These are phyloP conservation scores for Drepana falcataria DNA, from an alignment of 2,888 invertebrate species.

Conservation along the genomic window DNA sequence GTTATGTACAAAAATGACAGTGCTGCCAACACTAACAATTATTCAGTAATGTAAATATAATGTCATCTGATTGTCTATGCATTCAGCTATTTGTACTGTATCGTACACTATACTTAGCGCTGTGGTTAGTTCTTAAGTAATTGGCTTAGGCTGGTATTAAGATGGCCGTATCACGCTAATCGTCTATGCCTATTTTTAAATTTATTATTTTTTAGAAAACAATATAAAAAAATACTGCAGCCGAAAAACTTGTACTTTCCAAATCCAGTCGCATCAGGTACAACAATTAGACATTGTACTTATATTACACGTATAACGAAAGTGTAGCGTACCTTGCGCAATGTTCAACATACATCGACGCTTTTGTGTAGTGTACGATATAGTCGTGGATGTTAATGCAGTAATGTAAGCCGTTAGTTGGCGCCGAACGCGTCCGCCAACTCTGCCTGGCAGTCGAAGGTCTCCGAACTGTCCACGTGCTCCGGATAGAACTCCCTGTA, in stretches of 20 bases:
- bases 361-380: constrained; percentile 13
- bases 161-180: too few relatives aligned
- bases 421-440: constrained; percentile 52
- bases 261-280: background rate
- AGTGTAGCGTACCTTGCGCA: background rate
- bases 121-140: background rate
- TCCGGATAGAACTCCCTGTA: constrained; percentile 89
- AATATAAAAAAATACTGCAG: background rate
- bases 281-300: background rate
- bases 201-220: background rate
- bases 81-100: constrained; percentile 40
- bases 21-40: constrained; percentile 40
- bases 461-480: constrained; percentile 81
- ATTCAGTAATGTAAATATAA: constrained; percentile 38
- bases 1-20: constrained; percentile 54
- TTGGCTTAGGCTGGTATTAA: background rate
- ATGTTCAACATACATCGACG: background rate
- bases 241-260: background rate
- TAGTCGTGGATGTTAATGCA: constrained; percentile 14
- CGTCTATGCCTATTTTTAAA: too few relatives aligned
- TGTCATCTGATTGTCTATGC: constrained; percentile 32
- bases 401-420: constrained; percentile 38
- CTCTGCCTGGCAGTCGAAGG: constrained; percentile 67
- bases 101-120: constrained; percentile 31
- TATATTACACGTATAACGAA: background rate